phyloP scores from a whole-genome alignment of 2,113 vertebrate genomes.

The Morone saxatilis region DNA sequence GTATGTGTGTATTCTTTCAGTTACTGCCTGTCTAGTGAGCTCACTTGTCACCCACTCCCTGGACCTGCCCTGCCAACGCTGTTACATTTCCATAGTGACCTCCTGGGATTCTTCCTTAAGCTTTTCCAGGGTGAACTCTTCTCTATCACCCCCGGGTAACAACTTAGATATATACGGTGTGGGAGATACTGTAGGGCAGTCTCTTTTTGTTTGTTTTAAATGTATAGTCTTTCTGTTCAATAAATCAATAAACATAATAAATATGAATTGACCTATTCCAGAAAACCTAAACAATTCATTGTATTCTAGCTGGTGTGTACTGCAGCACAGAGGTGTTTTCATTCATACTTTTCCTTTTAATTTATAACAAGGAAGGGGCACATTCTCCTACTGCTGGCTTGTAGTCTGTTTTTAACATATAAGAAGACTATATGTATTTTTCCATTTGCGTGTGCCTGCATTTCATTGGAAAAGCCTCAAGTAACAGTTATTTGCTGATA shows the following conservation, averaged over 20 bases:
- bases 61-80: constrained; percentile 82
- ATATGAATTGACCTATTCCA: not conserved
- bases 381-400: not conserved
- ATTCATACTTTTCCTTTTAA: not conserved
- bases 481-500: not conserved
- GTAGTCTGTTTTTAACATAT: not conserved
- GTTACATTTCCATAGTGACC: constrained; percentile 83
- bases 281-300: not conserved
- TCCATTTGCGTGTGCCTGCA: not conserved
- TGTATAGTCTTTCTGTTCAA: not conserved
- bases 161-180: not conserved
- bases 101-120: constrained; percentile 89
- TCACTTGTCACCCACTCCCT: constrained; percentile 88
- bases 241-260: not conserved
- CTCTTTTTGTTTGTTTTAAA: not conserved
- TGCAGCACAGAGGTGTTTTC: not conserved
- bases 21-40: constrained; percentile 77
- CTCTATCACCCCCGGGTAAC: constrained; percentile 86
- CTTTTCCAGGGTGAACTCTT: constrained; percentile 91
- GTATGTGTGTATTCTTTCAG: constrained; percentile 60
- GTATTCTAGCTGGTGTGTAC: not conserved
- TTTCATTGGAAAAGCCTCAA: not conserved
- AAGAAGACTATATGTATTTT: not conserved
- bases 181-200: not conserved
- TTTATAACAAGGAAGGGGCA: not conserved